phyloP scores from a whole-genome alignment of 2,113 vertebrate species.

The Pristiophorus japonicus region DNA sequence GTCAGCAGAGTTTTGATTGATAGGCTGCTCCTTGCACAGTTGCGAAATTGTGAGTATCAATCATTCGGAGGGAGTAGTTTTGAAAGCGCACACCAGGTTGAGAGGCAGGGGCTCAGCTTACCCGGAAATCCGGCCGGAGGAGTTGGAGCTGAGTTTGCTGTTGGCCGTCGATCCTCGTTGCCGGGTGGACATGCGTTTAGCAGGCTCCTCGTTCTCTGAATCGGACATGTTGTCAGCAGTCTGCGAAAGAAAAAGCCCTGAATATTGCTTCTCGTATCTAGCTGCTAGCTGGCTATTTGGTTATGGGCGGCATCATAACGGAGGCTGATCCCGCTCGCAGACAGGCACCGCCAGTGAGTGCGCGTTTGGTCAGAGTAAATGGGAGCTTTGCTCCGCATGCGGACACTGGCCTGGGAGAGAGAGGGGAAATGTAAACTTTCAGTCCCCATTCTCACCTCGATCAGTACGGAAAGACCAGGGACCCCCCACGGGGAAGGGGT shows the following conservation, averaged over 20 bases:
- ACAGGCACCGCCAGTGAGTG: no score
- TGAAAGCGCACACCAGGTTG: not conserved
- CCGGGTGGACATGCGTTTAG: constrained; percentile 66
- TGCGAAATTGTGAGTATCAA: not conserved
- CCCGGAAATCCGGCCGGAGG: constrained; percentile 60
- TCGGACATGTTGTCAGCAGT: constrained; percentile 64
- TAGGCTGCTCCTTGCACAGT: not conserved
- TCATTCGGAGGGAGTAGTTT: not conserved
- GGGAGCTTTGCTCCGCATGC: no score
- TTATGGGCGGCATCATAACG: no score
- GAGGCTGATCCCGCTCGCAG: no score
- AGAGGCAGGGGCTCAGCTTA: constrained; percentile 46
- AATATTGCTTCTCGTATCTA: not conserved
- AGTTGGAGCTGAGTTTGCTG: constrained; percentile 54
- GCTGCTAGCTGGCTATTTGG: no score
- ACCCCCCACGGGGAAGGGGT: no score
- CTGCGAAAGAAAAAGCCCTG: not conserved
- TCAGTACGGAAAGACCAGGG: no score
- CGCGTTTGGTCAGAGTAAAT: no score
- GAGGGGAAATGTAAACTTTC: no score
- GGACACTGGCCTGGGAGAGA: no score
- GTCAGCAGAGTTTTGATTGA: not conserved
- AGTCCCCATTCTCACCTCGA: no score
- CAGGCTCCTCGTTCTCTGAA: constrained; percentile 89
- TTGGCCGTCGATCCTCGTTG: constrained; percentile 81